These are phyloP conservation scores for Trachelus stipa DNA, from an alignment of 2,888 invertebrate genomes.

Conservation along the genomic window DNA sequence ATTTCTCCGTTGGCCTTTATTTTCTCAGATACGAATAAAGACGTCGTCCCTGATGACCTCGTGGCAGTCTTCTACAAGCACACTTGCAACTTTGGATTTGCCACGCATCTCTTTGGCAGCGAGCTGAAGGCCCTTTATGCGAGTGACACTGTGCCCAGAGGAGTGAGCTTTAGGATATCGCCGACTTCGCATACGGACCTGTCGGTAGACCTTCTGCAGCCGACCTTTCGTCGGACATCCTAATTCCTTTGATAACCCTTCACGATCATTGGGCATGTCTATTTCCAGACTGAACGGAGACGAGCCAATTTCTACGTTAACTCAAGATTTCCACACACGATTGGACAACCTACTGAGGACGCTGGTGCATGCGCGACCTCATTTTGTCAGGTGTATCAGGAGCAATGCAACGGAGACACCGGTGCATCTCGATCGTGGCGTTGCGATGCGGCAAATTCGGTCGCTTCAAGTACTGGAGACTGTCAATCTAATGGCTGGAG, in stretches of 20 bases:
- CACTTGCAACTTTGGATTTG: slow-evolving; percentile 96
- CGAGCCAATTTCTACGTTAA: slow-evolving; percentile 88
- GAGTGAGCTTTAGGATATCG: slow-evolving; percentile 88
- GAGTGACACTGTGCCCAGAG: slow-evolving; percentile 79
- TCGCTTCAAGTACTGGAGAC: slow-evolving; percentile 91
- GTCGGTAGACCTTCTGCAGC: slow-evolving; percentile 41
- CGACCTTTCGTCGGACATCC: slow-evolving; percentile 43
- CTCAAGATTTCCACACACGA: slow-evolving; percentile 95
- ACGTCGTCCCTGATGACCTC: slow-evolving; percentile 91
- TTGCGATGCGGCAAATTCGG: slow-evolving; percentile 89
- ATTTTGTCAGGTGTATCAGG: slow-evolving; percentile 93
- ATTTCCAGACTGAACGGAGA: slow-evolving; percentile 77
- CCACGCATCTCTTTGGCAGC: slow-evolving; percentile 93
- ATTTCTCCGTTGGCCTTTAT: slow-evolving; percentile 15
- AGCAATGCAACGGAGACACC: slow-evolving; percentile 86
- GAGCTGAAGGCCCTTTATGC: slow-evolving; percentile 87
- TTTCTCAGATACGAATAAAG: slow-evolving; percentile 85
- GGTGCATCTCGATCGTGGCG: slow-evolving; percentile 85
- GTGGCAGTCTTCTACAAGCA: slow-evolving; percentile 93
- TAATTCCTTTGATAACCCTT: neutral
- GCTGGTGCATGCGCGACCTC: slow-evolving; percentile 91
- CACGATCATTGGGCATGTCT: neutral
- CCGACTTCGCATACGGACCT: slow-evolving; percentile 88
- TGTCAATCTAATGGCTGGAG: slow-evolving; percentile 94
- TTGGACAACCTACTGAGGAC: slow-evolving; percentile 92